Evolutionary conservation across 2,888 invertebrate genomes (phyloP), one percentile per base, ranked within the genome.

Genomic region (Torymus texanus): DNA sequence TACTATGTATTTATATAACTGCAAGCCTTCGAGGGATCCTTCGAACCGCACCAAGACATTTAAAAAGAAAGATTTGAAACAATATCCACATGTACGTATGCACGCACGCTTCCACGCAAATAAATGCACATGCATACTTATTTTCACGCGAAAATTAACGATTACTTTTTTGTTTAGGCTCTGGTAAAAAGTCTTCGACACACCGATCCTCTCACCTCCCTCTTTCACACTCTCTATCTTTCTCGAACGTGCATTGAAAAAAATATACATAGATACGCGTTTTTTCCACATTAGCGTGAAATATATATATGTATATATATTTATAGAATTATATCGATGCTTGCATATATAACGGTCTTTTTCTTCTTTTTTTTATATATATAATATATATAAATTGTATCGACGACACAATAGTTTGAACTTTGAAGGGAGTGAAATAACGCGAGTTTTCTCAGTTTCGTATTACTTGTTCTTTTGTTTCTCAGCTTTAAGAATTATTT

Each of bases 341-440:
- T 65, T 73, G 65, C 65, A 53, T 74, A 51, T 71, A 75, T 78
- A 62, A 74, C 70, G 75, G 70, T 77, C 75, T 80, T 82, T 78
- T 79, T 65, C 41, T 77, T 76, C 66, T 55, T 41, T 74, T 67
- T 55, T 21, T 21, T 73, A 76, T 80, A 77, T 73, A 76, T 74
- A 74, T 71, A 65, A 75, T 78, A 78, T 78, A 80, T 78, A 82
- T 82, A 82, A 75, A 75, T 73, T 78, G 72, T 76, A 75, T 80
- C 77, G 74, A 73, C 80, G 75, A 78, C 77, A 81, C 74, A 79
- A 78, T 68, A 78, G 75, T 82, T 82, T 80, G 80, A 82, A 82
- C 80, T 82, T 78, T 79, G 67, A 82, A 75, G 78, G 75, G 78
- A 72, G 81, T 79, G 75, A 78, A 78, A 78, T 80, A 79, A 79